A percentile compares a stretch with the other conserved stretches of the same genome.
phyloP scores from a whole-genome alignment of 2,113 vertebrate genomes.

The Charadrius vociferus region DNA sequence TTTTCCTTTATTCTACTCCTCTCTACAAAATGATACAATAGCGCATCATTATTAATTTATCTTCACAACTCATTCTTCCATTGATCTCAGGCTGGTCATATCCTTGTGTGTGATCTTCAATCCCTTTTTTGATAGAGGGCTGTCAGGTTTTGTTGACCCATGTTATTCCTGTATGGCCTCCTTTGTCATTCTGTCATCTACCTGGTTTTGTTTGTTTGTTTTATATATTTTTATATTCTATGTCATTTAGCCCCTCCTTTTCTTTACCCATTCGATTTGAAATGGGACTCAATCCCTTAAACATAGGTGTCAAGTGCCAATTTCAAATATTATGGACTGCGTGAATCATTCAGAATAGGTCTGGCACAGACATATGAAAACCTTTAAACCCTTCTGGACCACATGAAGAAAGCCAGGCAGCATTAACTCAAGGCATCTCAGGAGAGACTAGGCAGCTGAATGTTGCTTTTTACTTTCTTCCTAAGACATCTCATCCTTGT shows the following conservation, averaged over 20 bases:
- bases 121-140: background rate
- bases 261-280: background rate
- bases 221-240: background rate
- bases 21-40: background rate
- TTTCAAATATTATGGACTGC: background rate
- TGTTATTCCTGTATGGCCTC: background rate
- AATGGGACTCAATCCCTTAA: background rate
- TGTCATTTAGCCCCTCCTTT: background rate
- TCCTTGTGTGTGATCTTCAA: too few relatives aligned
- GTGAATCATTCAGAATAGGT: background rate
- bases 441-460: background rate
- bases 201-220: background rate
- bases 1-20: background rate
- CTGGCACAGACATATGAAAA: background rate
- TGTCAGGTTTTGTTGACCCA: background rate
- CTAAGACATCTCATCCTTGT: background rate
- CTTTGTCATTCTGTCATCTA: background rate
- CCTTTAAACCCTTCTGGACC: background rate
- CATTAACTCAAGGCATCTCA: background rate
- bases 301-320: background rate
- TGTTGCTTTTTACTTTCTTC: background rate
- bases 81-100: background rate
- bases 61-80: background rate
- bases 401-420: background rate
- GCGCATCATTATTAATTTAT: background rate